These are phyloP conservation scores for Phaetusa simplex DNA, from an alignment of 2,113 vertebrate genomes.

Conservation along the genomic window DNA sequence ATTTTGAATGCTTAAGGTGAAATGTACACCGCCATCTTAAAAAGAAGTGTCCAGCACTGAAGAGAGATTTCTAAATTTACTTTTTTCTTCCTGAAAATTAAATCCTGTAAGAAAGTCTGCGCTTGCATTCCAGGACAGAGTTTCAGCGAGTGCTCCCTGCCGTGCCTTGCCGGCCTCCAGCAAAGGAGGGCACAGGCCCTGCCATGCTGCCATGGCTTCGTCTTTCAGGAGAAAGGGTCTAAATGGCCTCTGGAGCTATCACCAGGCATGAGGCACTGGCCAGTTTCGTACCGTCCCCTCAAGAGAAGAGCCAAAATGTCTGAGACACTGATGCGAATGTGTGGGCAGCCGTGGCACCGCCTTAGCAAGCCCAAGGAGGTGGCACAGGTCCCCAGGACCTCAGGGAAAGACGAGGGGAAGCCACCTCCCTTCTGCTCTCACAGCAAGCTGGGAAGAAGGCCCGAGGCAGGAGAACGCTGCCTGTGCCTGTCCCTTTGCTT, in stretches of 20 bases:
- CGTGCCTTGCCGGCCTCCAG: not conserved
- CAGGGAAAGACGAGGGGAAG: not conserved
- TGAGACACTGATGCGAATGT: accelerated
- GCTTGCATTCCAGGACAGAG: not conserved
- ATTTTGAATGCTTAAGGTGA: not conserved
- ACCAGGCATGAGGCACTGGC: not conserved
- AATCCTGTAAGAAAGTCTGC: not conserved
- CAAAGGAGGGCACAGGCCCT: not conserved
- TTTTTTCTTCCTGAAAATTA: not conserved
- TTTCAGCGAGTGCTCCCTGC: accelerated
- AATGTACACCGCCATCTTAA: not conserved
- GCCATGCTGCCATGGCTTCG: accelerated
- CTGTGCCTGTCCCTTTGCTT: not conserved
- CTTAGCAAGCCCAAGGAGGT: not conserved
- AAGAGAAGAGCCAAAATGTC: not conserved
- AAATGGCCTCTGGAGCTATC: no score
- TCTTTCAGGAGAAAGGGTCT: not conserved
- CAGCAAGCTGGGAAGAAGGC: not conserved
- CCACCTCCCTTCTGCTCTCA: accelerated
- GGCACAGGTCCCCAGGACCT: not conserved
- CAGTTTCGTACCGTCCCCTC: no score
- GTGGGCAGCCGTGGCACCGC: not conserved
- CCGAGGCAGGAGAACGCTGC: accelerated
- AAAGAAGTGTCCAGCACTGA: not conserved
- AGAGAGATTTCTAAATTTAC: not conserved